Base-by-base conservation (phyloP, 2,888 invertebrate genomes). In the Papilio gigon region DNA sequence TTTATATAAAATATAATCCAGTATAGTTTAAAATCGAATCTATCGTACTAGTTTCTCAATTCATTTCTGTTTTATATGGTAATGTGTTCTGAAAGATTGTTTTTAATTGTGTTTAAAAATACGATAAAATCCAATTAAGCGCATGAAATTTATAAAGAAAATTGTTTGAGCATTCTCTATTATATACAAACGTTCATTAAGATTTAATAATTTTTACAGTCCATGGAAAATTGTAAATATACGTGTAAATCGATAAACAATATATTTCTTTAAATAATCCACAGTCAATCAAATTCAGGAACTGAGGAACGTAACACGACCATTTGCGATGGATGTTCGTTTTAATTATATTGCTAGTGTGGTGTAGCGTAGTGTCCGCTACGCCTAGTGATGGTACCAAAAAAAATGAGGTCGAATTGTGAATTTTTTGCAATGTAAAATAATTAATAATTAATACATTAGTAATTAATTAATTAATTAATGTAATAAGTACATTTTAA, bases 191-290 rank as follows among this genome's bases (percentile, higher is more conserved):
- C 17, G 66, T 65, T 70, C 58, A 71, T 70, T 64, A 70, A 68
- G 65, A 65, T 50, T 53, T 58, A 62, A 73, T 69, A 68, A 70
- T 37, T 37, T 44, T 63, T 71, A 62, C 67, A 33, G 25, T 20
- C 70, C 70, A 68, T 71, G 65, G n/a, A 65, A 53, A 71, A 71
- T 71, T 53, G 70, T 14, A 69, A 70, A 59, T 68, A 60, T 65
- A 56, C 42, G 71, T 69, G 71, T 71, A 56, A 74, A 74, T 72
- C 40, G 60, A 17, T 63, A 60, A 65, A 67, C 63, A 71, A 70
- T 62, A 71, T 65, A 72, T 69, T 50, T 63, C 20, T 37, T 44
- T 65, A 64, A 68, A 62, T 17, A 56, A 61, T 68, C 30, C 5
- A 40, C 42, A 61, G 58, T 79, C 59, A 58, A 68, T 59, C 63